Evolutionary conservation across 2,888 invertebrate genomes (phyloP), one percentile per base, ranked within the genome.

Genomic region (Eledone cirrhosa): DNA sequence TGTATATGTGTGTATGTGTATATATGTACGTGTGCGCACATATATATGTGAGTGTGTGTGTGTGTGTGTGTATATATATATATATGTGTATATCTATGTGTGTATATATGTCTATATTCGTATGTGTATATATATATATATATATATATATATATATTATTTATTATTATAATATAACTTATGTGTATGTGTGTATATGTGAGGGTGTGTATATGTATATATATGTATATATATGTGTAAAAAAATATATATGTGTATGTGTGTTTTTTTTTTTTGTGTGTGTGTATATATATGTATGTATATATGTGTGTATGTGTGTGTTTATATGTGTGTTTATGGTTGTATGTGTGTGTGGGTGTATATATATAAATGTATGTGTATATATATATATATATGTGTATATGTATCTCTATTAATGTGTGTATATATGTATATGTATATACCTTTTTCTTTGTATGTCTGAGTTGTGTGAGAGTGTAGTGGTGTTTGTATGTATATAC

Each of bases 121-220:
- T 63, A 63, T 63, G 24, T 63, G 24, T 63, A 63, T 63, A 63
- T 63, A 63, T 63, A 63, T 63, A 63, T 63, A 24, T 5, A 63
- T 63, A 63, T 63, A 63, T 63, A 63, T 63, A 63, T 63, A 14
- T 63, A 63, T 63, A 63, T n/a, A n/a, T n/a, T n/a, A n/a, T n/a
- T n/a, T n/a, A n/a, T n/a, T n/a, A n/a, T n/a, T n/a, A n/a, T n/a
- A n/a, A n/a, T n/a, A n/a, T n/a, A n/a, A n/a, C n/a, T n/a, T 63
- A 8, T 4, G 8, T 63, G 27, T 63, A 63, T 63, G 27, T 1
- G 27, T 63, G 27, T 63, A 63, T 63, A 63, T 63, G 27, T 63
- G 27, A 24, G 27, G n/a, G 16, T 63, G 8, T 63, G 1, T 11
- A 13, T 3, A 63, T 63, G 27, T 63, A 63, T 13, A 63, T 63